A percentile compares a stretch with the other conserved stretches of the same genome.
Evolutionary conservation across 2,888 invertebrate species (phyloP).

Genomic region (Scaptomyza parva): DNA sequence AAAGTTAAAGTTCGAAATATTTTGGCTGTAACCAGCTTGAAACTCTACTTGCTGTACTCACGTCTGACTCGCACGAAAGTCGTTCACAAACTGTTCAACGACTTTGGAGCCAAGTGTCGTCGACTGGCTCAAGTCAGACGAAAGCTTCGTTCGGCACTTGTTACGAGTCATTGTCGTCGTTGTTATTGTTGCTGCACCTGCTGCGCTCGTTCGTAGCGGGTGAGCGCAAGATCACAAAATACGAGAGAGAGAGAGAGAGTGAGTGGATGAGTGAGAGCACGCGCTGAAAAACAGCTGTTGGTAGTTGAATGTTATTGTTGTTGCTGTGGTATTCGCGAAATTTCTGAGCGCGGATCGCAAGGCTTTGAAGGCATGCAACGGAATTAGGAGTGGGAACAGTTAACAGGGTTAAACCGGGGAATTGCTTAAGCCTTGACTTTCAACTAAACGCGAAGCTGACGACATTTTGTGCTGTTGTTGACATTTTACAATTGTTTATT

Average conservation of each 20-base stretch:
- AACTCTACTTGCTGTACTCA: constrained; percentile 32
- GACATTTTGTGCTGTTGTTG: constrained; percentile 5
- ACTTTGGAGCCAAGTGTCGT: constrained; percentile 37
- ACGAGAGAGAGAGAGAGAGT: constrained; percentile 9
- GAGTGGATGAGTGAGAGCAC: constrained; percentile 15
- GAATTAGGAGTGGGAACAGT: constrained; percentile 41
- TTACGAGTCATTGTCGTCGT: constrained; percentile 38
- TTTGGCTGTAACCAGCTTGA: constrained; percentile 18
- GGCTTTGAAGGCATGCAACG: constrained; percentile 38
- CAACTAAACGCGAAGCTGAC: neutral
- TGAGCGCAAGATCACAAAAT: constrained; percentile 9
- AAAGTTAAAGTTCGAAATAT: constrained; percentile 48
- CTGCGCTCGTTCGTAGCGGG: constrained; percentile 37
- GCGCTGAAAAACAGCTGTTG: constrained; percentile 61
- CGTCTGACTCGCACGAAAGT: constrained; percentile 81
- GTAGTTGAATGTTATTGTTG: constrained; percentile 20
- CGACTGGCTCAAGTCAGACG: constrained; percentile 44
- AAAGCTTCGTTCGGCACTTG: constrained; percentile 62
- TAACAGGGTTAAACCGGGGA: constrained; percentile 17
- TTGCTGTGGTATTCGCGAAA: constrained; percentile 57
- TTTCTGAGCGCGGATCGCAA: constrained; percentile 34
- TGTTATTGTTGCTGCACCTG: constrained; percentile 52
- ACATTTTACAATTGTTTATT: constrained; percentile 12
- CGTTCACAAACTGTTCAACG: constrained; percentile 75
- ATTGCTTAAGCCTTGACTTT: constrained; percentile 42